phyloP scores from a whole-genome alignment of 2,797 vertebrate genomes.

The Gymnocypris eckloni region DNA sequence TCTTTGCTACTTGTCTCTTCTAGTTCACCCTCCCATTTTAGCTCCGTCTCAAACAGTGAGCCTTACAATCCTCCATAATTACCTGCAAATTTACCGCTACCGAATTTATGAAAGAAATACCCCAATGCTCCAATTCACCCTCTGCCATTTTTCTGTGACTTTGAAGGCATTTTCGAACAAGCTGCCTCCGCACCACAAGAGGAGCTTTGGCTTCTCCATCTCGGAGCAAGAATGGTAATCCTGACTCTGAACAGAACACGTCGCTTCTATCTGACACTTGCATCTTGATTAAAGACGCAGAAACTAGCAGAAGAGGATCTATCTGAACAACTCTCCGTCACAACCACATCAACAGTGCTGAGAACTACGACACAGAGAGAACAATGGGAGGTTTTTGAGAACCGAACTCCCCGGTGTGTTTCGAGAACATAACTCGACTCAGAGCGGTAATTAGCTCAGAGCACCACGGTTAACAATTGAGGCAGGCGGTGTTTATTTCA shows the following conservation, averaged over 20 bases:
- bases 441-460: constrained; percentile 46
- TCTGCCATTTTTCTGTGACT: constrained; percentile 43
- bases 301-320: not conserved
- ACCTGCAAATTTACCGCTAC: constrained; percentile 1
- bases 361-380: constrained; percentile 4
- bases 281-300: constrained; percentile 45
- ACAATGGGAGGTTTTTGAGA: constrained; percentile 49
- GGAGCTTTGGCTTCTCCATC: constrained; percentile 23
- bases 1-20: not conserved
- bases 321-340: constrained; percentile 49
- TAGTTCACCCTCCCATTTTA: not conserved
- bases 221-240: constrained; percentile 35
- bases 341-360: constrained; percentile 32
- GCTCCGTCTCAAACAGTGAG: not conserved
- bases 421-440: constrained; percentile 29
- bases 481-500: constrained; percentile 44
- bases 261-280: constrained; percentile 47
- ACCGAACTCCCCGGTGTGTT: constrained; percentile 17
- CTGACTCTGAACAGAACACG: constrained; percentile 45
- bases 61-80: constrained; percentile 34
- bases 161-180: constrained; percentile 38
- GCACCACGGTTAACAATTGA: constrained; percentile 15
- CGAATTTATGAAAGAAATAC: constrained; percentile 45
- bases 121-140: constrained; percentile 31
- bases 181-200: constrained; percentile 40